Percentiles rank a stretch among this genome's conserved stretches.
Evolutionary conservation across 2,888 invertebrate genomes (phyloP).

Genomic region (Ornithoptera priamus): DNA sequence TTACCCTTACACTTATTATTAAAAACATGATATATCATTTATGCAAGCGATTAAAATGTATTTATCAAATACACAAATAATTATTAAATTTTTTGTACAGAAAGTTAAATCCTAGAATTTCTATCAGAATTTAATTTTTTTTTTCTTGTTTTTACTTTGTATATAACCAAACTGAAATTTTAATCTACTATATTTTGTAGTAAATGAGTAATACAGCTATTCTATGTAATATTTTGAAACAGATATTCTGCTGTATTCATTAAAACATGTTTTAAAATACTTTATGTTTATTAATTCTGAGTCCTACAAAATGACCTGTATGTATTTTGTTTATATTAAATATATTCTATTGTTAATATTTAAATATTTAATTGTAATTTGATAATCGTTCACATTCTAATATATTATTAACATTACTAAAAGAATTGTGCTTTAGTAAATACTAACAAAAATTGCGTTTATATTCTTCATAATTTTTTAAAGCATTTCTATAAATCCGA

Average conservation of each 20-base stretch:
- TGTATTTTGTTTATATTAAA: too few species aligned
- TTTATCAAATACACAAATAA: not conserved
- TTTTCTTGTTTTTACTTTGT: not conserved
- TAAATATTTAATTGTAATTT: too few species aligned
- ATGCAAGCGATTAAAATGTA: not conserved
- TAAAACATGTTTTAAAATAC: not conserved
- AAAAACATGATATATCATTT: slow-evolving; percentile 25
- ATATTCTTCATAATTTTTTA: not conserved
- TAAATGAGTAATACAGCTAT: not conserved
- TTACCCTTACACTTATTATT: slow-evolving; percentile 63
- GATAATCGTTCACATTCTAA: too few species aligned
- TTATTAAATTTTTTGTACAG: not conserved
- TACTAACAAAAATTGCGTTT: too few species aligned
- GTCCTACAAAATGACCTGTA: not conserved
- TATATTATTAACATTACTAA: too few species aligned
- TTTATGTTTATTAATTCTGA: not conserved
- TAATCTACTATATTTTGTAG: not conserved
- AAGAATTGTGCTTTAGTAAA: too few species aligned
- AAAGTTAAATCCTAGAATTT: not conserved
- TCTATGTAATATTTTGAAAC: not conserved
- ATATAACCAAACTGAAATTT: not conserved
- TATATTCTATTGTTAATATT: too few species aligned
- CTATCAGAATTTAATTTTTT: too few species aligned
- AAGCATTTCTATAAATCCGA: not conserved
- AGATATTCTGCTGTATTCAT: not conserved